Percentiles rank a stretch among this genome's conserved stretches.
Evolutionary conservation across 1,140 invertebrate species (phyloP).

Genomic region (Drosophila pallidifrons): DNA sequence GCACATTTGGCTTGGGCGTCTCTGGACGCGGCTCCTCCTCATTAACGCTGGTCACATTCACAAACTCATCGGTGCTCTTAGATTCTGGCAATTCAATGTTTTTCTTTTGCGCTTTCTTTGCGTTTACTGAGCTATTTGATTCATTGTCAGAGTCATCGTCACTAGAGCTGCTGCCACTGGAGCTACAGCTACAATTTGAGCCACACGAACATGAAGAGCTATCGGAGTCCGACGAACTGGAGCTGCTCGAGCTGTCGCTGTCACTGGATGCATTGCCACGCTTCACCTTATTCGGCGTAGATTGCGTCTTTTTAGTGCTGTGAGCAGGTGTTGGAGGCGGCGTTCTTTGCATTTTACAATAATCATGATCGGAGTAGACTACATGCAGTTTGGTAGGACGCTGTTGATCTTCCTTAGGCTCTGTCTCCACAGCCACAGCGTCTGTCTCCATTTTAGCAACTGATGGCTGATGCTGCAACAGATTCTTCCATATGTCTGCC

Average conservation of each 20-base stretch:
- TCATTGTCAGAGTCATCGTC: constrained; percentile 78
- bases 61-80: constrained; percentile 45
- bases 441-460: constrained; percentile 61
- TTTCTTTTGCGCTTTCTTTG: constrained; percentile 41
- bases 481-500: constrained; percentile 93
- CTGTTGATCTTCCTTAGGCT: constrained; percentile 17
- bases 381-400: constrained; percentile 85
- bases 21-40: constrained; percentile 35
- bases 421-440: constrained; percentile 66
- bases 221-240: constrained; percentile 85
- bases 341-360: constrained; percentile 85
- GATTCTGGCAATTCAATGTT: constrained; percentile 42
- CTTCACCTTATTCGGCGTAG: constrained; percentile 21
- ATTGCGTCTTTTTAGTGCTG: constrained; percentile 23
- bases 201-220: constrained; percentile 90
- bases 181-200: constrained; percentile 88
- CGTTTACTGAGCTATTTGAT: constrained; percentile 78
- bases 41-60: constrained; percentile 45
- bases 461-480: constrained; percentile 79
- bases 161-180: constrained; percentile 89
- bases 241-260: constrained; percentile 88
- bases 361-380: constrained; percentile 89
- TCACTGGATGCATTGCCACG: constrained; percentile 88
- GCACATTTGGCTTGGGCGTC: constrained; percentile 50
- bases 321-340: constrained; percentile 46